phyloP scores from a whole-genome alignment of 2,797 vertebrate genomes.

The Lophotriccus pileatus region DNA sequence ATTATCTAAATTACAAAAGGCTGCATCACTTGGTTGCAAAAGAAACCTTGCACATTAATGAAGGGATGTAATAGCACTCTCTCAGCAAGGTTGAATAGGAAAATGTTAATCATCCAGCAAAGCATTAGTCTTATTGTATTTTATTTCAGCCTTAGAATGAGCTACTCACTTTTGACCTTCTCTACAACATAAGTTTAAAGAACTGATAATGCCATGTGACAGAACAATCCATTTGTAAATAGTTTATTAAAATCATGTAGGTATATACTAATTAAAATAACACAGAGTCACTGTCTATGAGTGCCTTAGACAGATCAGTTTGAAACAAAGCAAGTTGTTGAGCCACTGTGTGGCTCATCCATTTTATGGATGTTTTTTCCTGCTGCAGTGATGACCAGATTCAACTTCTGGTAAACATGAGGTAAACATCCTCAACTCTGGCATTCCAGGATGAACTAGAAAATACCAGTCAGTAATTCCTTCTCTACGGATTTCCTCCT shows the following conservation, averaged over 20 bases:
- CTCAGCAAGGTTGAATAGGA: slow-evolving; percentile 23
- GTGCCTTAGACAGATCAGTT: background rate
- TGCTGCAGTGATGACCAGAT: background rate
- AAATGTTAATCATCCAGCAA: slow-evolving; percentile 44
- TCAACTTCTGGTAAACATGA: background rate
- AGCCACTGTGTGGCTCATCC: background rate
- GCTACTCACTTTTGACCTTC: slow-evolving; percentile 30
- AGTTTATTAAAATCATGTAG: slow-evolving; percentile 9
- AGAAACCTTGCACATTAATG: slow-evolving; percentile 7
- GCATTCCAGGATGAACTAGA: background rate
- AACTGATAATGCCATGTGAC: background rate
- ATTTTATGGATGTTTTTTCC: background rate
- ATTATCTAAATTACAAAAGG: slow-evolving; percentile 25
- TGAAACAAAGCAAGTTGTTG: background rate
- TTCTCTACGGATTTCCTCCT: background rate
- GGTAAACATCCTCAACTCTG: background rate
- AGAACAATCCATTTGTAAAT: background rate
- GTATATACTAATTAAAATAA: slow-evolving; percentile 23
- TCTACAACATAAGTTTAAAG: background rate
- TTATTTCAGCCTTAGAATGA: slow-evolving; percentile 18
- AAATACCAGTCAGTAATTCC: background rate
- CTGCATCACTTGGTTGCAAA: background rate
- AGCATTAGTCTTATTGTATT: background rate
- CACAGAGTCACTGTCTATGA: background rate
- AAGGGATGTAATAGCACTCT: slow-evolving; percentile 21